Evolutionary conservation across 64 coral and sea anemone genomes (phyloP).

Genomic region (Montipora foliosa): DNA sequence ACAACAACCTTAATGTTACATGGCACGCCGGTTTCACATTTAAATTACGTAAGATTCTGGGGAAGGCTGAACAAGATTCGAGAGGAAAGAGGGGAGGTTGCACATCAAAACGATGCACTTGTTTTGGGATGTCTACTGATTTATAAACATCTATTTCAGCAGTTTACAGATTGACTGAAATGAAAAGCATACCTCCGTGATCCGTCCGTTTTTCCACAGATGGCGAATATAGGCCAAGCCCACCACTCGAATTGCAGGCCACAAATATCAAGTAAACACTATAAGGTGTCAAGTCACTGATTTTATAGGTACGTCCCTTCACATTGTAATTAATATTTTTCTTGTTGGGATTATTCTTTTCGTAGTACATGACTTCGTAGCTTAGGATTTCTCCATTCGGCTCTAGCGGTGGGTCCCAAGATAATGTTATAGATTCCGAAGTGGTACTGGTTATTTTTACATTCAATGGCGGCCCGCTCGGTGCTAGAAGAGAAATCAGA

Average conservation of each 20-base stretch:
- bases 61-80: too few relatives aligned
- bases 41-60: too few relatives aligned
- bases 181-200: constrained; percentile 20
- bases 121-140: too few relatives aligned
- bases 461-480: constrained; percentile 68
- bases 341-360: neutral
- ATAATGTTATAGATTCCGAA: constrained; percentile 15
- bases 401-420: constrained; percentile 60
- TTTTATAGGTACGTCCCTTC: neutral
- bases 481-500: constrained; percentile 35
- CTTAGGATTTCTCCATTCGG: constrained; percentile 67
- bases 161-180: neutral
- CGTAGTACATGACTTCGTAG: neutral
- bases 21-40: too few relatives aligned
- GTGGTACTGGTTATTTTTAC: constrained; percentile 26
- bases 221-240: constrained; percentile 28
- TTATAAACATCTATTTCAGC: too few relatives aligned
- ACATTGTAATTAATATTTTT: neutral
- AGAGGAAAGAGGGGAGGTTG: too few relatives aligned
- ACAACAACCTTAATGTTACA: too few relatives aligned
- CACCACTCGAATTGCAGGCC: constrained; percentile 26
- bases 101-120: too few relatives aligned
- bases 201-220: neutral
- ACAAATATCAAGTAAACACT: constrained; percentile 53
- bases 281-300: constrained; percentile 26